phyloP scores from a whole-genome alignment of 2,113 vertebrate genomes.

The Lethenteron camtschaticum region DNA sequence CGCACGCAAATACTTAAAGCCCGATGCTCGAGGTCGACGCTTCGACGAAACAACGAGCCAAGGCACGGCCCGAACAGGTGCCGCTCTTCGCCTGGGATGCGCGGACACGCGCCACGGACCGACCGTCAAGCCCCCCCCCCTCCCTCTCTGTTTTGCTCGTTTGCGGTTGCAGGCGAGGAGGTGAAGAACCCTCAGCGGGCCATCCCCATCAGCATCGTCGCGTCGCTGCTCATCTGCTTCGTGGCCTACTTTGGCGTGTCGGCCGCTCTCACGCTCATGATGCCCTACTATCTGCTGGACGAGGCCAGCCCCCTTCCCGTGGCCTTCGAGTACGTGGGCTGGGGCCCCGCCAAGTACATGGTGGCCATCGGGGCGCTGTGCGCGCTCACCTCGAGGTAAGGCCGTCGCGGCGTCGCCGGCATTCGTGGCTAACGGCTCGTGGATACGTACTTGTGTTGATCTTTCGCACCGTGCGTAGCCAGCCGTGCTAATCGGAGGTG shows the following conservation, averaged over 20 bases:
- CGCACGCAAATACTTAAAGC: too few relatives aligned
- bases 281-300: constrained; percentile 62
- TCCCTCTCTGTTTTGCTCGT: neutral
- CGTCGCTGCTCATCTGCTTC: constrained; percentile 71
- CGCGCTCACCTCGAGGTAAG: constrained; percentile 77
- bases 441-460: too few relatives aligned
- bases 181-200: constrained; percentile 69
- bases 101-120: too few relatives aligned
- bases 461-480: neutral
- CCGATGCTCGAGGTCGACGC: too few relatives aligned
- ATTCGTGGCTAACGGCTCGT: neutral
- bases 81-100: too few relatives aligned
- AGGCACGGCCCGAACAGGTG: too few relatives aligned
- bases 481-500: too few relatives aligned
- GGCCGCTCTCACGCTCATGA: constrained; percentile 73
- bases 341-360: constrained; percentile 54
- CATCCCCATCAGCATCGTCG: constrained; percentile 68
- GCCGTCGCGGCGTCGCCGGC: neutral
- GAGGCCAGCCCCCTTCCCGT: constrained; percentile 57
- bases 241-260: constrained; percentile 79
- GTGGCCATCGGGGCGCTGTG: constrained; percentile 75
- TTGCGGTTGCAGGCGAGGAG: constrained; percentile 46
- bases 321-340: constrained; percentile 48
- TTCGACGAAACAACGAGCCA: too few relatives aligned
- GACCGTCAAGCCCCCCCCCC: too few relatives aligned